These are phyloP conservation scores for Semotilus atromaculatus DNA, from an alignment of 2,797 vertebrate genomes.

Conservation along the genomic window DNA sequence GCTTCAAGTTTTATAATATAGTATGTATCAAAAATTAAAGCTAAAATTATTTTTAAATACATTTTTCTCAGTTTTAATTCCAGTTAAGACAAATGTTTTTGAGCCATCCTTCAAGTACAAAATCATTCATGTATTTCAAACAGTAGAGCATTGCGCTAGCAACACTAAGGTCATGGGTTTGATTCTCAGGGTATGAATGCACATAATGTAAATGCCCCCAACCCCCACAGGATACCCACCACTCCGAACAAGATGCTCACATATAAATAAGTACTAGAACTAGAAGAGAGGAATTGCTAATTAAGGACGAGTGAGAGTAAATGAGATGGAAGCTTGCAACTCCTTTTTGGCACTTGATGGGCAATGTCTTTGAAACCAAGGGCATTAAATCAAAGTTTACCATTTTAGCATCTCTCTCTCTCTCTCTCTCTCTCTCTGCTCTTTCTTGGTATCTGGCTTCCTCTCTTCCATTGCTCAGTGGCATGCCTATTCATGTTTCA, in stretches of 20 bases:
- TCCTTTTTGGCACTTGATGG: constrained; percentile 51
- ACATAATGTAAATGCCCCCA: constrained; percentile 23
- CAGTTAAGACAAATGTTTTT: background rate
- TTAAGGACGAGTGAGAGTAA: constrained; percentile 28
- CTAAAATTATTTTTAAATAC: background rate
- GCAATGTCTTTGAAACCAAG: constrained; percentile 52
- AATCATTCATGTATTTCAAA: background rate
- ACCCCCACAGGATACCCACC: constrained; percentile 35
- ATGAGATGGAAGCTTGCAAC: constrained; percentile 27
- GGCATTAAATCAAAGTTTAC: constrained; percentile 59
- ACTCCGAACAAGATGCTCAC: constrained; percentile 7
- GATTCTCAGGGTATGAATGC: background rate
- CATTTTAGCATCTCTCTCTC: constrained; percentile 3
- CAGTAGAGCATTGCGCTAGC: background rate
- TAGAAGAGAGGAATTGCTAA: constrained; percentile 34
- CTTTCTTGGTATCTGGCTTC: constrained; percentile 56
- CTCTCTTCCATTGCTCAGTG: constrained; percentile 47
- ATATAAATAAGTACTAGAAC: constrained; percentile 51
- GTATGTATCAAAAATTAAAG: background rate
- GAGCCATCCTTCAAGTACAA: background rate
- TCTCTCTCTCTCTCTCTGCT: constrained; percentile 29
- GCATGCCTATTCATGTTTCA: constrained; percentile 55
- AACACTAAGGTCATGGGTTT: background rate
- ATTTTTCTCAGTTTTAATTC: too few species aligned
- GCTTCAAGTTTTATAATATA: background rate